Evolutionary conservation across 2,113 vertebrate species (phyloP), one percentile per base, ranked within the genome.

Genomic region (Oryzias woworae): DNA sequence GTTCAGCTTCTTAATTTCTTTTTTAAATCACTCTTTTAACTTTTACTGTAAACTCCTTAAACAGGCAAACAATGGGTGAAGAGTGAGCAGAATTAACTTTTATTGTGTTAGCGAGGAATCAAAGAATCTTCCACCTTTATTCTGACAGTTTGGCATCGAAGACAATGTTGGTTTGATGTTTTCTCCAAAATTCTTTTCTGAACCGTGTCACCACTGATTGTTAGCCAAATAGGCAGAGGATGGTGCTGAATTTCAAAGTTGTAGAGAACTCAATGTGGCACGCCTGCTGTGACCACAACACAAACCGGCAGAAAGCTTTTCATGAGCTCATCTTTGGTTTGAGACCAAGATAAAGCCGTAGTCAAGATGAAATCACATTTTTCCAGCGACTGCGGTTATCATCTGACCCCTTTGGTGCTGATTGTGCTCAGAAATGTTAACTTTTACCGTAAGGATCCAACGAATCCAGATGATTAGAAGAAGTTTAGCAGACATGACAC

Each of bases 321-420:
- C 56, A 64, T 81, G 80, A 83, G 68, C 42, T 80, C 63, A 73
- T 72, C 55, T 53, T 51, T 58, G 36, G 64, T 66, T 59, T 63
- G 24, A 66, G 45, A 77, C 52, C 47, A 36, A 42, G 69, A 28
- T 59, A 45, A 5, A 72, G 42, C 46, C n/a, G 7, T 54, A 41
- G 18, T 41, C 61, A 8, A 31, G 36, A 73, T 71, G 54, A 80
- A 67, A 73, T 41, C 72, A 69, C 20, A 57, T 74, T 83, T 85
- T 87, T 74, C 80, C 76, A 58, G 3, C 2, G 15, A 51, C 3
- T 75, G 50, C 54, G 55, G 74, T 80, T 59, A 58, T 66, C 56
- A 28, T 63, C 23, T 5, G 65, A 78, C 79, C 66, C 81, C 68
- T 54, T 63, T 15, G 50, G 26, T 6, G 7, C 31, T 47, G 51